Evolutionary conservation across 2,113 vertebrate species (phyloP).

Genomic region (Plestiodon gilberti): DNA sequence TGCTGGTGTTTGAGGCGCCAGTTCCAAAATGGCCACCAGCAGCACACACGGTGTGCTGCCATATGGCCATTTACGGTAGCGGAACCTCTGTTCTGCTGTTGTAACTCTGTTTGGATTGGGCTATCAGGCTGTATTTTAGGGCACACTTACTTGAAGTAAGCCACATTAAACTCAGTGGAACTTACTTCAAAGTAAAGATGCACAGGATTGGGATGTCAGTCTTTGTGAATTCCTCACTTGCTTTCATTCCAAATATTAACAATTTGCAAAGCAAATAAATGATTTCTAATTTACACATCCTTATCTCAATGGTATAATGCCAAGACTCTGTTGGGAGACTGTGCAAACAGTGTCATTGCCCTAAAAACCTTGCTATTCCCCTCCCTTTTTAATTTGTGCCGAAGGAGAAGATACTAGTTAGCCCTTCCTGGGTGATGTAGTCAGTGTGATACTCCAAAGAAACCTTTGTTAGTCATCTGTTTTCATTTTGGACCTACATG

Average conservation of each 20-base stretch:
- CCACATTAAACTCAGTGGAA: neutral
- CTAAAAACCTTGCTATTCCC: slow-evolving; percentile 3
- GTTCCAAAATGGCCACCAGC: too few relatives aligned
- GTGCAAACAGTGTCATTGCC: slow-evolving; percentile 22
- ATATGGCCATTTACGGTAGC: too few relatives aligned
- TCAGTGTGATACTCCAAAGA: slow-evolving; percentile 43
- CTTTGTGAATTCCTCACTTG: neutral
- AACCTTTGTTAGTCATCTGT: slow-evolving; percentile 21
- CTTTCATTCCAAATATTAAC: neutral
- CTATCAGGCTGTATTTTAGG: neutral
- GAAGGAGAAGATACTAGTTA: slow-evolving; percentile 42
- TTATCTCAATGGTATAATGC: slow-evolving; percentile 10
- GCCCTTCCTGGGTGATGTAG: slow-evolving; percentile 29
- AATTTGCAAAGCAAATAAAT: slow-evolving; percentile 1
- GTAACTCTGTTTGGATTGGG: neutral
- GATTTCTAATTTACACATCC: slow-evolving; percentile 4
- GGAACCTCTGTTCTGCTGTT: too few relatives aligned
- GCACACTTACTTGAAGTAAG: neutral
- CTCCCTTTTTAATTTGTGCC: slow-evolving; percentile 44
- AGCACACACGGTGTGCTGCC: too few relatives aligned
- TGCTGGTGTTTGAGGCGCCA: too few relatives aligned
- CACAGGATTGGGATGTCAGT: neutral
- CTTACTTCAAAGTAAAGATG: neutral
- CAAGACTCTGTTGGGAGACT: neutral
- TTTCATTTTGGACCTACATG: slow-evolving; percentile 41